Conservation (phyloP, 2,113 vertebrate species). For the Cavia porcellus region DNA sequence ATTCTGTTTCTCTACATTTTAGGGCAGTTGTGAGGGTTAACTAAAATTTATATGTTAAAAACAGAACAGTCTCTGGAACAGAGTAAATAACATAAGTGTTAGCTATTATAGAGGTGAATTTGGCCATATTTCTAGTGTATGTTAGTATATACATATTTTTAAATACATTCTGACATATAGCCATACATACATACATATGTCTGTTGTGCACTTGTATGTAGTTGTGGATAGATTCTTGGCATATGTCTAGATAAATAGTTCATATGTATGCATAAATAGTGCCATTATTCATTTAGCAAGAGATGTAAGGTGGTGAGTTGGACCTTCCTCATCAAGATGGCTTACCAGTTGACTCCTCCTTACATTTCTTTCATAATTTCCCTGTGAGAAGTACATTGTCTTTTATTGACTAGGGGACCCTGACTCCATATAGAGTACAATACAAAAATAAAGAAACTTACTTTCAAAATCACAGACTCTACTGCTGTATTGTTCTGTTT, state of each 20-base stretch:
- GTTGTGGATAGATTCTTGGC: background rate
- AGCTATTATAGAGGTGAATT: background rate
- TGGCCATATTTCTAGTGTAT: constrained; percentile 14
- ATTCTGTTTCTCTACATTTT: background rate
- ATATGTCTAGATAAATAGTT: constrained; percentile 4
- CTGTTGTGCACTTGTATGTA: constrained; percentile 22
- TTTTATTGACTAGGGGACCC: constrained; percentile 12
- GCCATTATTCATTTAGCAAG: constrained; percentile 60
- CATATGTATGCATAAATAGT: background rate
- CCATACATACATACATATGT: background rate
- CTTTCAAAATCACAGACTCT: constrained; percentile 81
- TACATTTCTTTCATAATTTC: constrained; percentile 48
- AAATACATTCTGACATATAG: constrained; percentile 6
- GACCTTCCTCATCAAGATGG: background rate
- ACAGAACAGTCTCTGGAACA: constrained; percentile 8
- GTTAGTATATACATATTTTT: constrained; percentile 7
- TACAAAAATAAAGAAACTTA: constrained; percentile 68
- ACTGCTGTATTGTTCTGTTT: constrained; percentile 77
- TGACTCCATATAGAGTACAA: background rate
- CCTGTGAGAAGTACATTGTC: background rate
- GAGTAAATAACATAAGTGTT: constrained; percentile 26
- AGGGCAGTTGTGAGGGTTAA: constrained; percentile 21
- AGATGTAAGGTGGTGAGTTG: constrained; percentile 41
- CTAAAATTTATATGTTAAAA: constrained; percentile 42
- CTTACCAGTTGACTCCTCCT: background rate